These are phyloP conservation scores for Calephelis nemesis DNA, from an alignment of 1,140 invertebrate species.

Conservation along the genomic window DNA sequence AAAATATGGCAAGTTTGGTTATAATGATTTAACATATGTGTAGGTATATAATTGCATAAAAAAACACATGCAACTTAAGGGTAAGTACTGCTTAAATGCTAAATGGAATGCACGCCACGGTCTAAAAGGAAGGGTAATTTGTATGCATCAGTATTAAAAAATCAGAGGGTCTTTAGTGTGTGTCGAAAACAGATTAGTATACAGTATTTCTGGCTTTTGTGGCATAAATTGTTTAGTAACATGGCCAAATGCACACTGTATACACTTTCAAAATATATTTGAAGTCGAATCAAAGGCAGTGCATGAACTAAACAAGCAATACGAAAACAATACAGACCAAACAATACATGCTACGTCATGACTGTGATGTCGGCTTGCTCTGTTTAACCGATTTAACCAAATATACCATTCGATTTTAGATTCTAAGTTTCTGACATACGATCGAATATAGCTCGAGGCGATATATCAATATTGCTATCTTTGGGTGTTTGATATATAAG, in stretches of 20 bases:
- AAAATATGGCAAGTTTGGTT: no score
- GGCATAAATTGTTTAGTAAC: neutral
- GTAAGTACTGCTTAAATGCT: no score
- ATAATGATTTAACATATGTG: no score
- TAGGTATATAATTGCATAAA: no score
- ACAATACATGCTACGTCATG: slow-evolving; percentile 39
- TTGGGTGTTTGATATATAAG: slow-evolving; percentile 33
- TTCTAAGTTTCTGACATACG: neutral
- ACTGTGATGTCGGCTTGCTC: slow-evolving; percentile 32
- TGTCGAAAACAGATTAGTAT: no score
- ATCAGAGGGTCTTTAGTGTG: no score
- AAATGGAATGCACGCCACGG: no score
- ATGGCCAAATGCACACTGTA: slow-evolving; percentile 10
- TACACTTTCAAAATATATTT: slow-evolving; percentile 26
- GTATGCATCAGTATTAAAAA: no score
- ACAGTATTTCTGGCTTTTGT: no score
- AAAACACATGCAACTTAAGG: no score
- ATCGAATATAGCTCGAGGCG: neutral
- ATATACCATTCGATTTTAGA: neutral
- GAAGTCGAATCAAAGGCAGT: slow-evolving; percentile 31
- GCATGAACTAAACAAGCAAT: slow-evolving; percentile 32
- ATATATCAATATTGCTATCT: slow-evolving; percentile 24
- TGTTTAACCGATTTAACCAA: slow-evolving; percentile 17
- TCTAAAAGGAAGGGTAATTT: no score
- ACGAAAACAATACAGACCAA: slow-evolving; percentile 36